A percentile compares a stretch with the other conserved stretches of the same genome.
phyloP scores from a whole-genome alignment of 2,888 invertebrate genomes.

The Prosopocoilus inquinatus region DNA sequence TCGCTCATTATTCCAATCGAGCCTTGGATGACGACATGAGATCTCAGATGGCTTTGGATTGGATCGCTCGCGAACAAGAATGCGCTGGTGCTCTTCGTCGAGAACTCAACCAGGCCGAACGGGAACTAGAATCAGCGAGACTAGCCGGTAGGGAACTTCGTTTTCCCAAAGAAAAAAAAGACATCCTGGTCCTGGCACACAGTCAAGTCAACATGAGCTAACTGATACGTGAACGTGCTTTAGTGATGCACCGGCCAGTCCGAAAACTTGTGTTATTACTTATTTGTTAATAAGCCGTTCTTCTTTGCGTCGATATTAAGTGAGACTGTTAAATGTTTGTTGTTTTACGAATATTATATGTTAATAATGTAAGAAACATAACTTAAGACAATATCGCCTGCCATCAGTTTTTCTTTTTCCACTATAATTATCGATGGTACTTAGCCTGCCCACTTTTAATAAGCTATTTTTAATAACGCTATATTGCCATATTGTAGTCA shows the following conservation, averaged over 20 bases:
- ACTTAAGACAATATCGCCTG: slow-evolving; percentile 18
- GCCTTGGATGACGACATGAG: slow-evolving; percentile 94
- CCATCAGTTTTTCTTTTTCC: not conserved
- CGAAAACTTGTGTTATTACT: slow-evolving; percentile 16
- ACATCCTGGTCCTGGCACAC: slow-evolving; percentile 86
- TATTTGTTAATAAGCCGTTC: slow-evolving; percentile 3
- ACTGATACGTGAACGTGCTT: slow-evolving; percentile 34
- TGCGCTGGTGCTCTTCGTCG: slow-evolving; percentile 73
- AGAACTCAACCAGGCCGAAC: slow-evolving; percentile 81
- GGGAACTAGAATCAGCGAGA: slow-evolving; percentile 81
- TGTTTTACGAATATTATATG: slow-evolving; percentile 25
- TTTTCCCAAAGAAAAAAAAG: slow-evolving; percentile 94
- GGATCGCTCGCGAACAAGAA: slow-evolving; percentile 82
- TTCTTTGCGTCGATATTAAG: slow-evolving; percentile 20
- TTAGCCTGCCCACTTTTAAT: slow-evolving; percentile 19
- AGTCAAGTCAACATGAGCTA: slow-evolving; percentile 67
- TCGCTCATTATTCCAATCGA: slow-evolving; percentile 90
- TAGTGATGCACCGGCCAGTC: slow-evolving; percentile 32
- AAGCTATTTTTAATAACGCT: slow-evolving; percentile 24
- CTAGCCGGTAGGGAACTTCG: slow-evolving; percentile 87
- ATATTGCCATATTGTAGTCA: slow-evolving; percentile 26
- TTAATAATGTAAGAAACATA: slow-evolving; percentile 23
- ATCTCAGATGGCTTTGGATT: slow-evolving; percentile 93
- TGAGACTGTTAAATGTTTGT: slow-evolving; percentile 30
- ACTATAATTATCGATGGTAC: slow-evolving; percentile 18